Evolutionary conservation across 2,888 invertebrate genomes (phyloP), one percentile per base, ranked within the genome.

Genomic region (Agrochola lychnidis): DNA sequence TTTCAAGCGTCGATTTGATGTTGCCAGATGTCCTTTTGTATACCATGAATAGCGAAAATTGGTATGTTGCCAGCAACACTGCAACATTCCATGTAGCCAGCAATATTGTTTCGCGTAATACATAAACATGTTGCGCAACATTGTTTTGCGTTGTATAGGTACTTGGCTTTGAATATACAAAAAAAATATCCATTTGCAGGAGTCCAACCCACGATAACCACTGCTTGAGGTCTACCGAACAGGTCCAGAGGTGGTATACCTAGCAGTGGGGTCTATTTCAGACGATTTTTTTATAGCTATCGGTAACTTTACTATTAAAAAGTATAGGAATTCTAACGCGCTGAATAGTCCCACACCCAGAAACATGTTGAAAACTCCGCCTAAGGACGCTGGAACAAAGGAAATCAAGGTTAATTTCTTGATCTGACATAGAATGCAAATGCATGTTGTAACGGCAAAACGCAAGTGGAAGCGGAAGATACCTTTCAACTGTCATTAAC

Each of bases 311-410:
- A 90, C 78, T 40, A 93, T 25, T 19, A 93, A 14, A 5, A 95
- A 87, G 75, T 91, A 94, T 3, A 96, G 25, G 16, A 96, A 84
- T 87, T 96, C 96, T 36, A 96, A 82, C 0, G 93, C 95, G 81
- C 96, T 96, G 78, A 96, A 95, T 7, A 96, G 78, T 9, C 96
- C 96, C 1, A 96, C 94, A 12, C 96, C 96, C 6, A 96, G 88
- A 83, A 96, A 96, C 96, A 96, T 96, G 82, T 95, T 96, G 88
- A 96, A 96, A 3, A 96, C 94, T 56, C 96, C 96, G 5, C 96
- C 96, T 42, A 96, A 83, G 0, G 96, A 96, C 0, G 96, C 96
- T 96, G 93, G 3, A 92, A 94, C 70, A 66, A 79, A 76, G 53
- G 30, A 56, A n/a, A 56, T 53, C 56, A 10, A 36, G 2, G 9